Evolutionary conservation across 2,113 vertebrate genomes (phyloP).

Genomic region (Aegithalos caudatus): DNA sequence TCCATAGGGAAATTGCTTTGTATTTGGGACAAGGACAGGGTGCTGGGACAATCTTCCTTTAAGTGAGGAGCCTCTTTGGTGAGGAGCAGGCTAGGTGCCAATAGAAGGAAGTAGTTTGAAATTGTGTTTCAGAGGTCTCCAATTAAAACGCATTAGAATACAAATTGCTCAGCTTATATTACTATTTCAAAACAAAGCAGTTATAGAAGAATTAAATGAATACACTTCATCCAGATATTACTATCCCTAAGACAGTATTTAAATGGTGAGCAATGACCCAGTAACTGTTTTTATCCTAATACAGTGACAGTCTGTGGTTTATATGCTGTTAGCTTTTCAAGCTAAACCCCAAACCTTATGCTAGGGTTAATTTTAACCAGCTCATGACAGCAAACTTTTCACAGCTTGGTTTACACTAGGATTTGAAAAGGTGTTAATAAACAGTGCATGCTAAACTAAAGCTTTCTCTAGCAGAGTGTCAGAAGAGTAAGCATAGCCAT

Average conservation of each 20-base stretch:
- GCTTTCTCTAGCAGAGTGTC: neutral
- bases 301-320: neutral
- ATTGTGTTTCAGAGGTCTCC: neutral
- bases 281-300: neutral
- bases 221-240: neutral
- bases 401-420: neutral
- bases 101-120: neutral
- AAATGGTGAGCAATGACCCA: neutral
- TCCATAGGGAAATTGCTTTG: neutral
- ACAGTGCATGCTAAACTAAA: neutral
- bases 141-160: neutral
- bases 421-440: constrained; percentile 34
- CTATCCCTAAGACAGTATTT: neutral
- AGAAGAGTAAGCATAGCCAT: neutral
- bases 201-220: neutral
- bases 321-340: neutral
- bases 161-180: neutral
- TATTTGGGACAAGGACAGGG: neutral
- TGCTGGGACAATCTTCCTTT: neutral
- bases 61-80: neutral
- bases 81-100: neutral
- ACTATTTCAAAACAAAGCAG: neutral
- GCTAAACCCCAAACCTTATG: neutral
- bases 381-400: neutral
- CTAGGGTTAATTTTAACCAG: constrained; percentile 24